Conservation (phyloP, 2,888 invertebrate genomes). For the Oscheius sp. region DNA sequence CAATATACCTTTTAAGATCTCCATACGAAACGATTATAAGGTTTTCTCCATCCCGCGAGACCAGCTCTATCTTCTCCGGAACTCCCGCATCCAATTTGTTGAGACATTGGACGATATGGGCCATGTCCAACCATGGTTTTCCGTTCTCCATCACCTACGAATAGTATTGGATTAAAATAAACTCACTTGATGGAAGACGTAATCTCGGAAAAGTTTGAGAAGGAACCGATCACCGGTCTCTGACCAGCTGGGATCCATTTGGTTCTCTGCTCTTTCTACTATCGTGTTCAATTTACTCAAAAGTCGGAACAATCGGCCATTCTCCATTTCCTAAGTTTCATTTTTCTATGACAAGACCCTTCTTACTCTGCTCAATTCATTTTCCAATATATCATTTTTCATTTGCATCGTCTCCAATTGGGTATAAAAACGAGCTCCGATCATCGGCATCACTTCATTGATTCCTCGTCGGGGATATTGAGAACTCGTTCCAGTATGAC, state of each 20-base stretch:
- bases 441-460: slow-evolving; percentile 98
- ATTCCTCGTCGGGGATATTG: slow-evolving; percentile 73
- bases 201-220: slow-evolving; percentile 96
- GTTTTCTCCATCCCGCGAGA: slow-evolving; percentile 95
- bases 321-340: slow-evolving; percentile 82
- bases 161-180: slow-evolving; percentile 35
- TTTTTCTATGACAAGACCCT: neutral
- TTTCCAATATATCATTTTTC: slow-evolving; percentile 87
- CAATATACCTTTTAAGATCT: slow-evolving; percentile 87
- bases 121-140: slow-evolving; percentile 93
- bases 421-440: slow-evolving; percentile 92
- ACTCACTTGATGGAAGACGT: slow-evolving; percentile 85
- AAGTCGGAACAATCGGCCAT: slow-evolving; percentile 88
- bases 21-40: slow-evolving; percentile 92
- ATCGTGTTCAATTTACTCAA: slow-evolving; percentile 90
- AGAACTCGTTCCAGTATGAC: neutral
- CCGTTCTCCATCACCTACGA: slow-evolving; percentile 84
- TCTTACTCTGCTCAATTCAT: slow-evolving; percentile 81
- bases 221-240: slow-evolving; percentile 98
- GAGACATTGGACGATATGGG: slow-evolving; percentile 89
- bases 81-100: slow-evolving; percentile 80
- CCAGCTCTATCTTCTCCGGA: slow-evolving; percentile 82
- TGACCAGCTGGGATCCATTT: slow-evolving; percentile 91
- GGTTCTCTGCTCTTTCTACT: slow-evolving; percentile 93
- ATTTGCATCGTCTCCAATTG: slow-evolving; percentile 73